These are phyloP conservation scores for Globia sparganii DNA, from an alignment of 2,888 invertebrate genomes.

Conservation along the genomic window DNA sequence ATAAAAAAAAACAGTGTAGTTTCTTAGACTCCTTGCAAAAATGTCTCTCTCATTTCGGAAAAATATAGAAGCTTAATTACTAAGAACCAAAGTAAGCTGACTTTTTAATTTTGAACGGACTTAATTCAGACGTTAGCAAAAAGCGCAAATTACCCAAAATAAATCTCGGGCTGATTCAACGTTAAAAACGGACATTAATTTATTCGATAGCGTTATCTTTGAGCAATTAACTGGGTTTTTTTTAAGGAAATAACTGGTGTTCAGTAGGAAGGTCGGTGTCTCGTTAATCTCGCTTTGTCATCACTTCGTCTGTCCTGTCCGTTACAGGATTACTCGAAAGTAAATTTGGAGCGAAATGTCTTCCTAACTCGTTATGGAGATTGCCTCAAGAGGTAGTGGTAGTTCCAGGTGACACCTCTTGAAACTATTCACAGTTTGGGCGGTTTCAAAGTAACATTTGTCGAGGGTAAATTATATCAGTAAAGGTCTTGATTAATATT, in stretches of 20 bases:
- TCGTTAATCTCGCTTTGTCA: conserved; percentile 65
- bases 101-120: conserved; percentile 48
- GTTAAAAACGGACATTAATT: conserved; percentile 66
- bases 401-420: conserved; percentile 7
- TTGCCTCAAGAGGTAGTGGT: neutral
- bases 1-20: neutral
- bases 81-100: conserved; percentile 43
- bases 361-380: conserved; percentile 33
- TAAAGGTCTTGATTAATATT: neutral
- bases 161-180: conserved; percentile 61
- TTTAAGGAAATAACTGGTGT: conserved; percentile 50
- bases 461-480: neutral
- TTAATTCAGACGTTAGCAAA: conserved; percentile 60
- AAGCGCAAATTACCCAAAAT: conserved; percentile 68
- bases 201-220: conserved; percentile 68
- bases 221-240: conserved; percentile 67
- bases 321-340: conserved; percentile 45
- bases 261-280: conserved; percentile 31
- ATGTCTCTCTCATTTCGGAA: neutral
- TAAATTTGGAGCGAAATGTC: conserved; percentile 33
- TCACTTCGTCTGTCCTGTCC: conserved; percentile 54
- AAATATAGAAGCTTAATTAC: conserved; percentile 44
- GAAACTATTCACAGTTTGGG: conserved; percentile 4
- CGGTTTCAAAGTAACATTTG: neutral
- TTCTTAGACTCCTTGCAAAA: neutral